Evolutionary conservation across 2,888 invertebrate species (phyloP).

Genomic region (Parnassius apollo): DNA sequence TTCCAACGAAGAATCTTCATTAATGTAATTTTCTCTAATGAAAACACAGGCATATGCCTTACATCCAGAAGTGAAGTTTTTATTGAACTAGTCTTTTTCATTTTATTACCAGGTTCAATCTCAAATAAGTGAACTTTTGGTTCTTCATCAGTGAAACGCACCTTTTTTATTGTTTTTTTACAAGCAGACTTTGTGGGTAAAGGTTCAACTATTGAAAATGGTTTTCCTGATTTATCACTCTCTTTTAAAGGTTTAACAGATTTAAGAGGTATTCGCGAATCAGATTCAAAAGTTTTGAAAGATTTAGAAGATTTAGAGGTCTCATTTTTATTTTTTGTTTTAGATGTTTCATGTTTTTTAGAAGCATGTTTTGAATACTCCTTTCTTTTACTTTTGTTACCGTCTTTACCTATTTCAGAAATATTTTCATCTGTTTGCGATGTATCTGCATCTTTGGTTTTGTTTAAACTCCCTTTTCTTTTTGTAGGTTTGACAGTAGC

Average conservation of each 20-base stretch:
- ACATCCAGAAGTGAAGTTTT: constrained; percentile 53
- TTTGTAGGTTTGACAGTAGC: constrained; percentile 48
- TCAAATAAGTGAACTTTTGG: constrained; percentile 54
- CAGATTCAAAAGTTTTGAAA: constrained; percentile 19
- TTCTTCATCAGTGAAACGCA: constrained; percentile 53
- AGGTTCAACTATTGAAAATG: constrained; percentile 58
- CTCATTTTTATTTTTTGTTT: constrained; percentile 5
- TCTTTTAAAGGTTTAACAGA: constrained; percentile 51
- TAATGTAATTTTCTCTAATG: constrained; percentile 71
- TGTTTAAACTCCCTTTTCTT: constrained; percentile 15
- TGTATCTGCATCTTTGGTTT: constrained; percentile 12
- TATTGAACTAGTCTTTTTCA: constrained; percentile 60
- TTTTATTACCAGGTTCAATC: constrained; percentile 64
- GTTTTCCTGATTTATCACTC: constrained; percentile 50
- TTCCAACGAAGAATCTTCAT: constrained; percentile 84
- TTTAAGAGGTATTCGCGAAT: constrained; percentile 46
- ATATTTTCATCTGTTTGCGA: constrained; percentile 11
- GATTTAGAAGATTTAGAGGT: constrained; percentile 7
- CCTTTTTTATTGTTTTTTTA: constrained; percentile 38
- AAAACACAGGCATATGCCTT: constrained; percentile 54
- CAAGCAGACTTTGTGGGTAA: constrained; percentile 37
- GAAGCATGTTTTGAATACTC: constrained; percentile 2
- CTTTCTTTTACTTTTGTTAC: constrained; percentile 14
- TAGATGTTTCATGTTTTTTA: constrained; percentile 11
- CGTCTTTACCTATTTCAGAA: constrained; percentile 8